Conservation (phyloP, 2,797 vertebrate genomes). For the Hypotaenidia okinawae region DNA sequence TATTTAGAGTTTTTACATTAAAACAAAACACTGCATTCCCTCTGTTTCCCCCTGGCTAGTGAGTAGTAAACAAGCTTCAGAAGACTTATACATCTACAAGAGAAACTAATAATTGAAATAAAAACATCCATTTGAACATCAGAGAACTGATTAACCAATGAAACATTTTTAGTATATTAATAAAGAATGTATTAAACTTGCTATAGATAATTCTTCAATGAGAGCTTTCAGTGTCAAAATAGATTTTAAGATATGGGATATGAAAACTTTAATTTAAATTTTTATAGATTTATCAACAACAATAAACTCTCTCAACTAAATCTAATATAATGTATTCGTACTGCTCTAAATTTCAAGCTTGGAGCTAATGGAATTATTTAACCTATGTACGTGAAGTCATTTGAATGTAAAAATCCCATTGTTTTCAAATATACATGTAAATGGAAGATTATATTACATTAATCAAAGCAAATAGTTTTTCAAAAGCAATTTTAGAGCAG, state of each 20-base stretch:
- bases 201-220: background rate
- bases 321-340: background rate
- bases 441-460: slow-evolving; percentile 10
- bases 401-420: background rate
- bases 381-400: background rate
- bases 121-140: background rate
- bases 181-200: background rate
- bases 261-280: slow-evolving; percentile 1
- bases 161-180: background rate
- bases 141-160: background rate
- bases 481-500: slow-evolving; percentile 38
- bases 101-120: background rate
- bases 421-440: slow-evolving; percentile 36
- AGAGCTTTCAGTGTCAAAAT: background rate
- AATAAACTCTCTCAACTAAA: slow-evolving; percentile 7
- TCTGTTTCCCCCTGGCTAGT: background rate
- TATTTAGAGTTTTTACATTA: background rate
- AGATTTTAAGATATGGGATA: background rate
- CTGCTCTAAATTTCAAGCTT: background rate
- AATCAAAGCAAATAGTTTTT: background rate
- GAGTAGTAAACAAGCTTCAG: background rate
- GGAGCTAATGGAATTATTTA: background rate
- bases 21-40: background rate
- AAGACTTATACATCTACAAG: background rate
- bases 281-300: slow-evolving; percentile 1